Conservation (phyloP, 2,888 invertebrate genomes). For the Noctua janthina region DNA sequence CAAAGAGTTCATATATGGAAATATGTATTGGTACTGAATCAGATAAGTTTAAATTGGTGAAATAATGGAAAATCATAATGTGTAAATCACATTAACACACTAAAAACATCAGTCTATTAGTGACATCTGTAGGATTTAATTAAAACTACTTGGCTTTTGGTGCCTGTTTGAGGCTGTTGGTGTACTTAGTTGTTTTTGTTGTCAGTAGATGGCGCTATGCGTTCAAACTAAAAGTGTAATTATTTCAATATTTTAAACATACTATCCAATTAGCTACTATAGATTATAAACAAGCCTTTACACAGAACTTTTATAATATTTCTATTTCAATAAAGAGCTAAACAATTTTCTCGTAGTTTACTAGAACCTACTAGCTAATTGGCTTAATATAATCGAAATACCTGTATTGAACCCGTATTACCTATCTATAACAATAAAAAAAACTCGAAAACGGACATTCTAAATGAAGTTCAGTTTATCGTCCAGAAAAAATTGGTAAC, state of each 20-base stretch:
- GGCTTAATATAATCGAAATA: not conserved
- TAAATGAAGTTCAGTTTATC: slow-evolving; percentile 20
- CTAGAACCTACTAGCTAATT: too few relatives aligned
- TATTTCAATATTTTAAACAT: not conserved
- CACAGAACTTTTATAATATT: too few relatives aligned
- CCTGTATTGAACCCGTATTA: not conserved
- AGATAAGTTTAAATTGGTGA: not conserved
- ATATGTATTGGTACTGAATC: not conserved
- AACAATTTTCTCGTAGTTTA: not conserved
- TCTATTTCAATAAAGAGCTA: not conserved
- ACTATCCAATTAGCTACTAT: not conserved
- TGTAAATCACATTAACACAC: not conserved
- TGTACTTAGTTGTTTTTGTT: not conserved
- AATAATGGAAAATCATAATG: too few relatives aligned
- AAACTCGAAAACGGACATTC: not conserved
- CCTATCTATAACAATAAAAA: not conserved
- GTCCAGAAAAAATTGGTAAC: slow-evolving; percentile 36
- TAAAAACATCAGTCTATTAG: not conserved
- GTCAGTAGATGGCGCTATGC: slow-evolving; percentile 39
- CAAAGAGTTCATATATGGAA: not conserved
- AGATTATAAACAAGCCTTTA: not conserved
- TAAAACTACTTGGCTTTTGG: slow-evolving; percentile 2
- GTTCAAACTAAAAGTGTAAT: not conserved
- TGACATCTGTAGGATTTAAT: slow-evolving; percentile 32
- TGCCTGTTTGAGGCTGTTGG: too few relatives aligned